Base-by-base conservation (phyloP, 53 echinoderm and acorn worm species). In the Glandiceps talaboti region DNA sequence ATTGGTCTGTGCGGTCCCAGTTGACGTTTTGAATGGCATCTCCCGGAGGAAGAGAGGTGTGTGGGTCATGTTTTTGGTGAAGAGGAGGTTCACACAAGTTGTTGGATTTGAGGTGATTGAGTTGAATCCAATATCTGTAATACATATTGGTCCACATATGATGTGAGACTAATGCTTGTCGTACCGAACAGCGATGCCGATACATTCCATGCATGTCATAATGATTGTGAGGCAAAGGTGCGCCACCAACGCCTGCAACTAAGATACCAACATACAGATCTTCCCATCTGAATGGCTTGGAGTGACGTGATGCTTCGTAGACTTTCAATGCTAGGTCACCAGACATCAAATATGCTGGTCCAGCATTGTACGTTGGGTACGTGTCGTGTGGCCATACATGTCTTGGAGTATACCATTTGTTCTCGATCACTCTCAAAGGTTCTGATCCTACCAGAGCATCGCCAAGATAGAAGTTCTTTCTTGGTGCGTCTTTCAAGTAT, bases 401-500 rank as follows among this genome's bases (percentile, higher is more conserved):
- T 45, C 64, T 45, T 6, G 64, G 64, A 45, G 64, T 45, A 20
- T 45, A 45, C 64, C 64, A 45, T 20, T 45, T 45, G 64, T 45
- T 45, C 64, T 45, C 64, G 64, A 45, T 45, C 6, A 45, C 64
- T 45, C 64, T 45, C 64, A 45, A 20, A 45, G 64, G 64, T 45
- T 45, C 64, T 20, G 64, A 12, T 20, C 64, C 64, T 6, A 45
- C 64, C 6, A 45, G 64, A 6, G 64, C 64, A 45, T 45, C 64
- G 6, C 64, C 64, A 12, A 45, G 64, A 45, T 45, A 45, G 20
- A 45, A 45, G 64, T 45, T 20, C 6, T 45, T 45, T 20, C 64
- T 27, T 0, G 89, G 79, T 0, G 86, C 81, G 6, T 28, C 30
- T 31, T 91, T 84, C 30, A 91, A 32, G 32, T 84, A 84, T 31